A percentile compares a stretch with the other conserved stretches of the same genome.
phyloP scores from a whole-genome alignment of 2,797 vertebrate genomes.

The Aldrovandia affinis region DNA sequence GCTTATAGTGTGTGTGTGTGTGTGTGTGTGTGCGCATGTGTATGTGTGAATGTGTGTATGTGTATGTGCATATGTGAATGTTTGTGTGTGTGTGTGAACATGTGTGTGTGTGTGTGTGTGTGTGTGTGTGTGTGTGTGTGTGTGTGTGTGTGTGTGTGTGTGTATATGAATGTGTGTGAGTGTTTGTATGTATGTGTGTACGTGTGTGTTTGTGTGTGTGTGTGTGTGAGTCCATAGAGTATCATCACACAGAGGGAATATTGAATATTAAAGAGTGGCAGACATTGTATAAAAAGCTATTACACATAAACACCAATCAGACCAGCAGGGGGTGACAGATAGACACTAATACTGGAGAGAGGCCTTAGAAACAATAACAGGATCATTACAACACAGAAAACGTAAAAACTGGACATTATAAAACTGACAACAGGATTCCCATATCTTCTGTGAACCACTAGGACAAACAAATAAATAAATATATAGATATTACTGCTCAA shows the following conservation, averaged over 20 bases:
- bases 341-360: conserved; percentile 36
- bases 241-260: background rate
- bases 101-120: background rate
- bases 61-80: background rate
- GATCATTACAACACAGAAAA: conserved; percentile 48
- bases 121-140: background rate
- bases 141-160: background rate
- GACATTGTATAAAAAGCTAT: background rate
- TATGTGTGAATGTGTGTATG: background rate
- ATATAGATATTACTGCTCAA: conserved; percentile 1
- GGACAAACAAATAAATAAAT: conserved; percentile 27
- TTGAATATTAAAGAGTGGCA: background rate
- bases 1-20: no score
- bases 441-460: conserved; percentile 6
- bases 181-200: background rate
- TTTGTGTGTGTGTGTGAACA: background rate
- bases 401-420: conserved; percentile 27
- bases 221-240: background rate
- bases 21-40: background rate
- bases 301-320: background rate
- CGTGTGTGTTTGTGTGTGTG: background rate
- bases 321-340: conserved; percentile 30
- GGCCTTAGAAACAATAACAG: conserved; percentile 43
- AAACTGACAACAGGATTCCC: conserved; percentile 21
- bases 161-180: no score